phyloP scores from a whole-genome alignment of 2,888 invertebrate genomes.

The Drosophila melanosoma region DNA sequence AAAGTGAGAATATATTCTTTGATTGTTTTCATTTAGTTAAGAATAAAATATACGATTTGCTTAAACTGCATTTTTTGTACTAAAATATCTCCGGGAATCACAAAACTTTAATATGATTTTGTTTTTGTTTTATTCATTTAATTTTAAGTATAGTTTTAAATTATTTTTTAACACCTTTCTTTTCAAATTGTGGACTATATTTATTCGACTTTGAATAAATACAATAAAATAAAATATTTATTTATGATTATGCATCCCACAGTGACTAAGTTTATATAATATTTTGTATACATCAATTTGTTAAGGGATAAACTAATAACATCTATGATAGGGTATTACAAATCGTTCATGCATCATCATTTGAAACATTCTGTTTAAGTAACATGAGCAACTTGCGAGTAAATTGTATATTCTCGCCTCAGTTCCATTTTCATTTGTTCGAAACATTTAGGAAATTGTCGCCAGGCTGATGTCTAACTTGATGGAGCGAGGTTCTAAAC shows the following conservation, averaged over 20 bases:
- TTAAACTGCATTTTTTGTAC: neutral
- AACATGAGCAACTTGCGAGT: conserved; percentile 48
- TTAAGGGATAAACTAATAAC: neutral
- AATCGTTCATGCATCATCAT: conserved; percentile 10
- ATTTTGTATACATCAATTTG: neutral
- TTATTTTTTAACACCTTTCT: too few species aligned
- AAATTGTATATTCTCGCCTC: conserved; percentile 43
- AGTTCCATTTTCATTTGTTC: conserved; percentile 67
- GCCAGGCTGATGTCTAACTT: conserved; percentile 43
- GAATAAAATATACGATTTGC: neutral
- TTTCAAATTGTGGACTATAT: neutral
- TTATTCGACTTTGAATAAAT: neutral
- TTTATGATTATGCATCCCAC: neutral
- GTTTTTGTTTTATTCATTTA: rapidly evolving
- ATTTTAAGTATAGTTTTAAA: neutral
- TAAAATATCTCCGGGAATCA: neutral
- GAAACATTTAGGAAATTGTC: conserved; percentile 76
- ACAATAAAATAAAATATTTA: neutral
- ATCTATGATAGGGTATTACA: neutral
- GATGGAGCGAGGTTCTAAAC: conserved; percentile 40
- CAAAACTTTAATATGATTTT: neutral
- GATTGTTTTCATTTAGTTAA: neutral
- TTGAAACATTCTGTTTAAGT: conserved; percentile 28
- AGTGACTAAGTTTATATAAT: neutral
- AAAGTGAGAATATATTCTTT: neutral